Base-by-base conservation (phyloP, 2,888 invertebrate species). In the Melipona bicolor region DNA sequence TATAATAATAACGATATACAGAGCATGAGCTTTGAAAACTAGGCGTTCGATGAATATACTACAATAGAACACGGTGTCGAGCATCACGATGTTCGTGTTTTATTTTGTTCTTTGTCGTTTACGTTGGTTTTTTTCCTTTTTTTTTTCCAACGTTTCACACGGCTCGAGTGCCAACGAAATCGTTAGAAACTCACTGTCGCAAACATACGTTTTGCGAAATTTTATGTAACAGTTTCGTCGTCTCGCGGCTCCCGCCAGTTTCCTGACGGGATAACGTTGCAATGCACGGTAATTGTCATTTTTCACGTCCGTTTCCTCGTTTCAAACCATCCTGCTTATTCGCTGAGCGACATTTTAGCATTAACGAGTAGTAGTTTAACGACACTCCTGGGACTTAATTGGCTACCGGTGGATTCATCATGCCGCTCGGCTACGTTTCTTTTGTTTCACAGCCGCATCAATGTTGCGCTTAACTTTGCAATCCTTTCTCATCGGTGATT, bases 251-350 rank as follows among this genome's bases (percentile, higher is more conserved):
- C 69, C 52, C 76, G 77, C 61, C 68, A 67, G 84, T 84, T 88
- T 87, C 87, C 84, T 83, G 86, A 49, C 61, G 75, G 83, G 89
- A 89, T 89, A 88, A 88, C 80, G 79, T 9, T 43, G 75, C 76
- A 24, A 49, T 81, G 67, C 84, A 50, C 83, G 81, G 71, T 90
- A 89, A 90, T 91, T 87, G 89, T 87, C 89, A 88, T 90, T 91
- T 91, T 91, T 91, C 90, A 90, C 90, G 89, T 89, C 87, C 84
- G 88, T 90, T 90, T 89, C 86, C 87, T 89, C 87, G 75, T 89
- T 89, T 88, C 79, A 77, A 81, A 78, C 49, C 77, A 67, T 70
- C 71, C 73, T 68, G 67, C 65, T 76, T 73, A 72, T 43, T 56
- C 78, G 77, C 19, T 64, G 79, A 78, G 87, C 87, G 83, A 87